Evolutionary conservation across 2,797 vertebrate genomes (phyloP).

Genomic region (Micropoecilia bifurca): DNA sequence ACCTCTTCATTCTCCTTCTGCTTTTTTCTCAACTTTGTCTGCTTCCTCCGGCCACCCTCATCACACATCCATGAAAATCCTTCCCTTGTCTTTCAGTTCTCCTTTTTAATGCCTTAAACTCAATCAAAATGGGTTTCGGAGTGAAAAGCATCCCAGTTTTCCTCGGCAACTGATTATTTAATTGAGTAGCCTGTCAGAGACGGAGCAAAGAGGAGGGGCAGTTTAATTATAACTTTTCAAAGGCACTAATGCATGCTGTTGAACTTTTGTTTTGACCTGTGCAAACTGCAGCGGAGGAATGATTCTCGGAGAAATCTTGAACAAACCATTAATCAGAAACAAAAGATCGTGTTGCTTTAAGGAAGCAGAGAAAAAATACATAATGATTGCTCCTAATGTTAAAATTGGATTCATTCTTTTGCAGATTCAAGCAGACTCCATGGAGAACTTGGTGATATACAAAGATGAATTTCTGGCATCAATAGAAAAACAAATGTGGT

Average conservation of each 20-base stretch:
- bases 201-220: neutral
- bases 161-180: conserved; percentile 45
- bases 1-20: conserved; percentile 11
- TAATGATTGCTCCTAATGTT: conserved; percentile 24
- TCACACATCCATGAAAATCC: conserved; percentile 26
- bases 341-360: neutral
- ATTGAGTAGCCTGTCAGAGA: conserved; percentile 25
- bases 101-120: conserved; percentile 11
- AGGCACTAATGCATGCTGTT: neutral
- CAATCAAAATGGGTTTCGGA: conserved; percentile 48
- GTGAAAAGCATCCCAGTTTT: conserved; percentile 44
- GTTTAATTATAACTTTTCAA: conserved; percentile 5
- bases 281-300: conserved; percentile 2
- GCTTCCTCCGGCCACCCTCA: conserved; percentile 4
- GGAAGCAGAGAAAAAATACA: conserved; percentile 8
- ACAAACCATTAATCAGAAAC: neutral
- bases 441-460: conserved; percentile 35
- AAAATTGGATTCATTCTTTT: conserved; percentile 42
- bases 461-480: conserved; percentile 47
- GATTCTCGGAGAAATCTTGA: conserved; percentile 4
- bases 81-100: conserved; percentile 7
- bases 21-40: conserved; percentile 6
- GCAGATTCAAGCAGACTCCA: conserved; percentile 29
- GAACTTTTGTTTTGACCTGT: conserved; percentile 9
- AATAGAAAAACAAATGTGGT: conserved; percentile 60